phyloP scores from a whole-genome alignment of 2,113 vertebrate genomes.

The Rostratula benghalensis region DNA sequence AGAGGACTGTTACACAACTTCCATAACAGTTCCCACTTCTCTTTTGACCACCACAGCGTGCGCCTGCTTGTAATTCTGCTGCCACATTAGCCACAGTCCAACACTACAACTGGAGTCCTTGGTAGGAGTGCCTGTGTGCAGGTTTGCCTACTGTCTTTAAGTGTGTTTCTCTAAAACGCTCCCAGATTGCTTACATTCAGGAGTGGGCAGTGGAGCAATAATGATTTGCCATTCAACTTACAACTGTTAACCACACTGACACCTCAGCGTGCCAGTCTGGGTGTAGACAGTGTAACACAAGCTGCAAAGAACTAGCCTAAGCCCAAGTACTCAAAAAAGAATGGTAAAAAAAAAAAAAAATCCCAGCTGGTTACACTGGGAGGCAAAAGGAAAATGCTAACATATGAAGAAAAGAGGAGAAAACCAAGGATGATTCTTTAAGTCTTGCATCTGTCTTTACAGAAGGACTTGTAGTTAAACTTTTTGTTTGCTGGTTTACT shows the following conservation, averaged over 20 bases:
- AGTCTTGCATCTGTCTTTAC: neutral
- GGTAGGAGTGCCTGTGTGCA: neutral
- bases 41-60: neutral
- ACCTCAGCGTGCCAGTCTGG: neutral
- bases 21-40: neutral
- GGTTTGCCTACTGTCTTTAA: neutral
- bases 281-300: rapidly evolving
- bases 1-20: neutral
- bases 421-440: neutral
- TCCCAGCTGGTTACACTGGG: neutral
- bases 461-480: neutral
- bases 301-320: neutral
- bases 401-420: neutral
- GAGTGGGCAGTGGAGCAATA: neutral
- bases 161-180: neutral
- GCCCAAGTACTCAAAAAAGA: neutral
- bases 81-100: neutral
- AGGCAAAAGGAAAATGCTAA: neutral
- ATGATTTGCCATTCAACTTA: neutral
- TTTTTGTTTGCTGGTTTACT: neutral
- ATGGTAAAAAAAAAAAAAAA: neutral
- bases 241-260: neutral
- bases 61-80: neutral
- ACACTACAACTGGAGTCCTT: neutral
- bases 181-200: neutral